phyloP scores from a whole-genome alignment of 2,113 vertebrate species.

The Laticauda colubrina region DNA sequence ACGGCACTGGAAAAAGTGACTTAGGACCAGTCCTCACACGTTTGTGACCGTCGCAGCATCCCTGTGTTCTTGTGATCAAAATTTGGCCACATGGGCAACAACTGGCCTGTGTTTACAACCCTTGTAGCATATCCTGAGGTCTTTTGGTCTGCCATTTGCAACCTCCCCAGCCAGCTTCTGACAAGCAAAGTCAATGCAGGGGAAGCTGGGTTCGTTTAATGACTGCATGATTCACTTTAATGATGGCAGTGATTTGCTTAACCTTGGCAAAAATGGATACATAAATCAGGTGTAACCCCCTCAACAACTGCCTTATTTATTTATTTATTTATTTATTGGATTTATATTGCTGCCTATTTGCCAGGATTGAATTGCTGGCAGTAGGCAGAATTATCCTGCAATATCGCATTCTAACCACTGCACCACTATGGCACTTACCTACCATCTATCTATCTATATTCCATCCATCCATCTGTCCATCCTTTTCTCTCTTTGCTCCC shows the following conservation, averaged over 20 bases:
- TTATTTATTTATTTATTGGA: too few species aligned
- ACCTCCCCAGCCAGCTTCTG: background rate
- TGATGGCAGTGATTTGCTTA: background rate
- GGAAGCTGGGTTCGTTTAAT: background rate
- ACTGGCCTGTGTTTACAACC: background rate
- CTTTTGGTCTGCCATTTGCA: background rate
- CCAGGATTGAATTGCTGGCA: too few species aligned
- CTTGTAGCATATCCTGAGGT: background rate
- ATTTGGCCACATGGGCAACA: background rate
- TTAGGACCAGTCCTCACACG: too few species aligned
- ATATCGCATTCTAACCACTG: too few species aligned
- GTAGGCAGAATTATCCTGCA: too few species aligned
- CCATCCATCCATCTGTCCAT: too few species aligned
- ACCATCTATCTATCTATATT: too few species aligned
- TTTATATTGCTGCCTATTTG: too few species aligned
- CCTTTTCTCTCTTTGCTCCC: too few species aligned
- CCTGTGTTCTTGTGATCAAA: background rate
- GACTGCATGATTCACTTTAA: background rate
- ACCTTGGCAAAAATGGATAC: background rate
- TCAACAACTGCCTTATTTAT: background rate
- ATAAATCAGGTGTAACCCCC: background rate
- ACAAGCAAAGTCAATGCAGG: background rate
- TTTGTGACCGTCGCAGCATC: background rate
- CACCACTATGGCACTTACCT: too few species aligned
- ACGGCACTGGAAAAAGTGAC: too few species aligned